phyloP scores from a whole-genome alignment of 2,113 vertebrate genomes.

The Manacus vitellinus region DNA sequence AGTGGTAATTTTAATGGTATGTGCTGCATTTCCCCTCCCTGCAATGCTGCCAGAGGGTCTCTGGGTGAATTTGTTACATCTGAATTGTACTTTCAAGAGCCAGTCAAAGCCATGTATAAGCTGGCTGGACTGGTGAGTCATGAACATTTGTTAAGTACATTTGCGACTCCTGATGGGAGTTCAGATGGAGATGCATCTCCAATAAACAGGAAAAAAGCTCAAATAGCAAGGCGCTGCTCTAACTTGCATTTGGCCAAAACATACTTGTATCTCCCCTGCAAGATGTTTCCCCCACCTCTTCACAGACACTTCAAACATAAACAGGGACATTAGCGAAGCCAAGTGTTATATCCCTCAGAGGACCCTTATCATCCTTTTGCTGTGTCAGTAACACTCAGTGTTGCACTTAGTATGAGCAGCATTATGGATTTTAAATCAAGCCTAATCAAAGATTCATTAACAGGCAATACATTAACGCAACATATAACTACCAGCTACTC shows the following conservation, averaged over 20 bases:
- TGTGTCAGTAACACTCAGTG: background rate
- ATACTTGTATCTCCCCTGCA: background rate
- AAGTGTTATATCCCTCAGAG: conserved; percentile 44
- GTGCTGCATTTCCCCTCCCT: background rate
- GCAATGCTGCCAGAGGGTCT: background rate
- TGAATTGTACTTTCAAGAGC: background rate
- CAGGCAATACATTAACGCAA: conserved; percentile 45
- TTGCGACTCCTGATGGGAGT: background rate
- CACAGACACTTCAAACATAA: background rate
- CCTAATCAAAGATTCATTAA: conserved; percentile 71
- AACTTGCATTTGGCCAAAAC: background rate
- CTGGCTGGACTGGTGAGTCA: background rate
- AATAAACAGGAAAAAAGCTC: conserved; percentile 27
- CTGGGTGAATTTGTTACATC: background rate
- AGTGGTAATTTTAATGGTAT: background rate
- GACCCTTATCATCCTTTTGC: background rate
- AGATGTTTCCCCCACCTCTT: background rate
- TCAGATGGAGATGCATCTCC: background rate
- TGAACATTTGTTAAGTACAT: background rate
- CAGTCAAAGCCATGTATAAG: accelerated
- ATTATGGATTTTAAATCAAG: conserved; percentile 68
- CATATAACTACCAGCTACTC: background rate
- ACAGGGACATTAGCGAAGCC: background rate
- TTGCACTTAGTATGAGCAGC: conserved; percentile 7
- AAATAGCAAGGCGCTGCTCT: background rate